Conservation (phyloP, 1,140 invertebrate genomes). For the Camponotus floridanus region DNA sequence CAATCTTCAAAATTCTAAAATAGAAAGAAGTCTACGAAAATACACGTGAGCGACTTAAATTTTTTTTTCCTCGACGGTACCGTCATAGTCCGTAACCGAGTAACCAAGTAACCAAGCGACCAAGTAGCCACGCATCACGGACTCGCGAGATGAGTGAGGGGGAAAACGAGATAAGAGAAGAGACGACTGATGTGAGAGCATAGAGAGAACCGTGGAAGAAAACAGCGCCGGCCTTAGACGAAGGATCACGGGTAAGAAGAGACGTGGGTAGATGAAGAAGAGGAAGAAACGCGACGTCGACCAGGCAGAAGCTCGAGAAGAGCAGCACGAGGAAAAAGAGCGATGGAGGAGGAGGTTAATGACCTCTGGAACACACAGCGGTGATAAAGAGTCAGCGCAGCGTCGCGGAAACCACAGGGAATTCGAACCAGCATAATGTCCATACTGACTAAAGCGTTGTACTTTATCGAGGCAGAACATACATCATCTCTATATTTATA, state of each 20-base stretch:
- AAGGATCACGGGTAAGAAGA: slow-evolving; percentile 45
- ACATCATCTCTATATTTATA: not conserved
- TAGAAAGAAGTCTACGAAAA: not conserved
- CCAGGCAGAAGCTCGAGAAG: slow-evolving; percentile 36
- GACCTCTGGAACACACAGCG: slow-evolving; percentile 70
- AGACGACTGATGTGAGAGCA: slow-evolving; percentile 41
- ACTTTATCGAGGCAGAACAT: not conserved
- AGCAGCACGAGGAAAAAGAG: slow-evolving; percentile 69
- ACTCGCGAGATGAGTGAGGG: slow-evolving; percentile 61
- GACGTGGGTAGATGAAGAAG: slow-evolving; percentile 33
- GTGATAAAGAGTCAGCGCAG: slow-evolving; percentile 71
- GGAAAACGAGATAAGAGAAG: slow-evolving; percentile 63
- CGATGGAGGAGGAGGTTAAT: slow-evolving; percentile 68
- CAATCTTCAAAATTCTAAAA: not conserved
- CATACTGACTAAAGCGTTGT: not conserved
- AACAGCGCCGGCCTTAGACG: slow-evolving; percentile 49
- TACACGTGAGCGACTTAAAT: not conserved
- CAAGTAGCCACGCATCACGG: slow-evolving; percentile 73
- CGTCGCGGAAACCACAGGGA: slow-evolving; percentile 70
- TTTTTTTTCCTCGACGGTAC: slow-evolving; percentile 21
- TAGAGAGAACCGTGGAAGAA: slow-evolving; percentile 67
- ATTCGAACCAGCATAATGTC: slow-evolving; percentile 56
- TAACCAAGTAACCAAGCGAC: slow-evolving; percentile 77
- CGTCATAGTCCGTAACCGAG: slow-evolving; percentile 69
- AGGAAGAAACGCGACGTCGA: slow-evolving; percentile 6